Percentiles rank a stretch among this genome's conserved stretches.
Evolutionary conservation across 2,113 vertebrate genomes (phyloP).

Genomic region (Mystacornis crossleyi): DNA sequence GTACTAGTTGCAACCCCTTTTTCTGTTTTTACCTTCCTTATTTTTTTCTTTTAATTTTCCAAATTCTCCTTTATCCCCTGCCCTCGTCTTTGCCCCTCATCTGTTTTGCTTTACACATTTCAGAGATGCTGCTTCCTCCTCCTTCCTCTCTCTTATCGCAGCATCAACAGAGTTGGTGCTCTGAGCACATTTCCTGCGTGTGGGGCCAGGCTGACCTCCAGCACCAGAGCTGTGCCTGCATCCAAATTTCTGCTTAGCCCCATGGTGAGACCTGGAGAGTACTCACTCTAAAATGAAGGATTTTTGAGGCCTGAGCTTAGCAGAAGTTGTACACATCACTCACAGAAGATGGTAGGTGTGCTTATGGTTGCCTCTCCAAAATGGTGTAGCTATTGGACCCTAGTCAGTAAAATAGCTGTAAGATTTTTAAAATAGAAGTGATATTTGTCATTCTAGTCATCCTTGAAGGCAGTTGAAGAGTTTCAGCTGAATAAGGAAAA

Average conservation of each 20-base stretch:
- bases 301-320: not conserved
- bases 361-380: not conserved
- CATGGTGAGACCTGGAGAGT: not conserved
- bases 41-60: not conserved
- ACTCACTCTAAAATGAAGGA: fast-evolving
- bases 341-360: not conserved
- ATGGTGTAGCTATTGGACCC: not conserved
- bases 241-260: not conserved
- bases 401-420: not conserved
- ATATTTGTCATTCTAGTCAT: not conserved
- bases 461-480: not conserved
- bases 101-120: fast-evolving
- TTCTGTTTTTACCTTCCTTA: not conserved
- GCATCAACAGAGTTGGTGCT: conserved; percentile 24
- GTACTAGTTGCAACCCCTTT: not conserved
- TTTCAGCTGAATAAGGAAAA: not conserved
- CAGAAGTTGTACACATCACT: not conserved
- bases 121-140: not conserved
- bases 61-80: not conserved
- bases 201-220: not conserved
- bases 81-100: not conserved
- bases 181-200: not conserved
- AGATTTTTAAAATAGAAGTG: not conserved
- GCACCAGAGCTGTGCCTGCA: not conserved
- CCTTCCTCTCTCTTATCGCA: not conserved